Base-by-base conservation (phyloP, 2,113 vertebrate genomes). In the Struthio camelus region DNA sequence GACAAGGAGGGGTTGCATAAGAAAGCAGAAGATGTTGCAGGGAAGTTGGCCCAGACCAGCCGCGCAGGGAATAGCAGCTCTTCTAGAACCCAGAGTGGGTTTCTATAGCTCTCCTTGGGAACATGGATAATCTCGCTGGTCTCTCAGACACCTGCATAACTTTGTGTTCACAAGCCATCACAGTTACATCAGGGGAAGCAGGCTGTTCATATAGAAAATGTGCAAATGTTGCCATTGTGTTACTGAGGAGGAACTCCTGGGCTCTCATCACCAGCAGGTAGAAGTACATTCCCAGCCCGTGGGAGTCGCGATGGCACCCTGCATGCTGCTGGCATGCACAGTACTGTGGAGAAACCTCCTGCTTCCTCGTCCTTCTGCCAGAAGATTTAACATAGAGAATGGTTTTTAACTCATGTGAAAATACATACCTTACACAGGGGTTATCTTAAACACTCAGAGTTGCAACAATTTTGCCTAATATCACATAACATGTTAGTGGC, bases 401-500 rank as follows among this genome's bases (percentile, higher is more conserved):
- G 6, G 15, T 8, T 5, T 87, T 85, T 42, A 24, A 24, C 42
- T 38, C 3, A 10, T 9, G n/a, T 17, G n/a, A 69, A 71, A 85
- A 58, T 16, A 23, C 20, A 7, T 10, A 2, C 16, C 32, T 84
- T n/a, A 24, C 4, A 28, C 46, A 70, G 19, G 19, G 14, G 2
- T 4, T 51, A 16, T 15, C 65, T 89, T 10, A 67, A 36, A 32
- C 34, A 14, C 19, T 34, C 28, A 5, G 10, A 7, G 8, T 5
- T 15, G 23, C 54, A 30, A 58, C 6, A 5, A 48, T n/a, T 84
- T 79, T 30, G 51, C 25, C 66, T 32, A 17, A 17, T 34, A 6
- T 40, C 67, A 42, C 30, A 2, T 1, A 28, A 6, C 0, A 1
- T 19, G 11, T 34, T 6, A 6, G 59, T 4, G 13, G 78, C 61